Base-by-base conservation (phyloP, 23 tunicate genomes). In the Ciona savignyi region DNA sequence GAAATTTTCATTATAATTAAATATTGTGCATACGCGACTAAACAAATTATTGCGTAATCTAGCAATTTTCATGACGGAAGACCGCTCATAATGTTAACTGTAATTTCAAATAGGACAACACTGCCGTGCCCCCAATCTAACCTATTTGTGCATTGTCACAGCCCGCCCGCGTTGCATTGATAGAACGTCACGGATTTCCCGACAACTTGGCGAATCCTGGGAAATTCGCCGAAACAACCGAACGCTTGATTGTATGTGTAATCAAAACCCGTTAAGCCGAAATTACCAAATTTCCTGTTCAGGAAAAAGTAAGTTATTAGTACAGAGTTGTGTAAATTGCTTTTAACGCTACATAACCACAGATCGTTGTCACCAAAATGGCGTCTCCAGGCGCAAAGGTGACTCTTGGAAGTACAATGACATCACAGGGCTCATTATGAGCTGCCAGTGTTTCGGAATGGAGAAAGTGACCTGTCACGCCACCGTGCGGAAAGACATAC, bases 321-420 rank as follows among this genome's bases (percentile, higher is more conserved):
- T 49, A 49, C 20, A 11, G 61, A 11, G 15, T 4, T 25, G 28
- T 4, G 67, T 63, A 9, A n/a, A 23, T 22, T 4, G 28, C 22
- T 25, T 63, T 9, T 25, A 63, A 63, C 22, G 28, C 67, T 63
- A 4, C 6, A 4, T n/a, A 22, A 9, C 28, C 28, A 63, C 15
- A 91, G 97, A 91, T 71, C 67, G 97, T 20, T 91, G 97, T 66
- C 86, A 80, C 67, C 75, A 85, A 31, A 60, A 71, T 0, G 91
- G 86, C 6, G 33, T 51, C 0, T 91, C 97, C 11, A 72, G 84
- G 51, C 72, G 31, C 23, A 35, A 51, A 1, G 97, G 91, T 33
- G 68, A 74, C 48, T 28, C 34, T 24, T 91, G 89, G 84, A 34
- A 70, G 31, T 65, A 77, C 4, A 74, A 51, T 62, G 80, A 79